A percentile compares a stretch with the other conserved stretches of the same genome.
These are phyloP conservation scores for Rhinichthys klamathensis DNA, from an alignment of 2,113 vertebrate species.

Conservation along the genomic window DNA sequence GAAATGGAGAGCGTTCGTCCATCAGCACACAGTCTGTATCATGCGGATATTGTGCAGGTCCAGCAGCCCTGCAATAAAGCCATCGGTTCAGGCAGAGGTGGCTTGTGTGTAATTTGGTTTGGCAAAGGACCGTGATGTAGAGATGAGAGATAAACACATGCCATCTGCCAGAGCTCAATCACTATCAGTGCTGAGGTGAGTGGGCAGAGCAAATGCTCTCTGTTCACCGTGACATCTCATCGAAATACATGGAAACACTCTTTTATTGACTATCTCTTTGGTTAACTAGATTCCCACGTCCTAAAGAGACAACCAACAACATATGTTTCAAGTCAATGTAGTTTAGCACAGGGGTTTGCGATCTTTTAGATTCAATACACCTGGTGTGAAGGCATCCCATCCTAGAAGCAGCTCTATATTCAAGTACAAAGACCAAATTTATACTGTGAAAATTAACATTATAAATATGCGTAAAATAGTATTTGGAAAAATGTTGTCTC, in stretches of 20 bases:
- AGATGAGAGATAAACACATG: constrained; percentile 24
- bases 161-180: neutral
- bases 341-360: no score
- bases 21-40: neutral
- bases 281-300: neutral
- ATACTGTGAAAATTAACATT: no score
- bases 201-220: neutral
- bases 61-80: constrained; percentile 18
- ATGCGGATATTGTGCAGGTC: neutral
- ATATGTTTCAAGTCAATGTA: neutral
- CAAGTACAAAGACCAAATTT: no score
- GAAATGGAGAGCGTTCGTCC: neutral
- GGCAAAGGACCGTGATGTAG: neutral
- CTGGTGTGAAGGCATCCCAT: no score
- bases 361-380: no score
- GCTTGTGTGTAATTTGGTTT: constrained; percentile 25
- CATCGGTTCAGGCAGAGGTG: constrained; percentile 12
- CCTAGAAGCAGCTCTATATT: no score
- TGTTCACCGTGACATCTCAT: neutral
- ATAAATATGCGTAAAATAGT: no score
- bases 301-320: neutral
- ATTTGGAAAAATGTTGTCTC: no score
- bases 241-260: neutral
- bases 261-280: neutral
- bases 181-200: neutral